Evolutionary conservation across 2,797 vertebrate genomes (phyloP), one percentile per base, ranked within the genome.

Genomic region (Ctenochaetus hawaiiensis): DNA sequence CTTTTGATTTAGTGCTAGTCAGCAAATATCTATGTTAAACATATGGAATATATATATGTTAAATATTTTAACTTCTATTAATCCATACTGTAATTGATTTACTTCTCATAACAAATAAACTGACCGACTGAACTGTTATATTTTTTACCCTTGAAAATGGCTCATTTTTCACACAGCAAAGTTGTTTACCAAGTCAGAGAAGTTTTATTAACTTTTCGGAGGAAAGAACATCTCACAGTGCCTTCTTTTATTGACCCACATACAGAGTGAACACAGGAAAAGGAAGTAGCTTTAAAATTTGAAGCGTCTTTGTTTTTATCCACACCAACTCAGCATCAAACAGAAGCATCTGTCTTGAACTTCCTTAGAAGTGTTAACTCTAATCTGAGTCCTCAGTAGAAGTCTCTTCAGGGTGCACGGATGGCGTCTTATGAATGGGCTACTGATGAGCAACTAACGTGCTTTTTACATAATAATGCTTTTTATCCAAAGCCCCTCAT

Each of bases 401-500:
- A 45, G 53, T 74, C 22, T 72, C 41, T 54, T 54, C 47, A 56
- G 60, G 23, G 4, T 65, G 61, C 53, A 10, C 51, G 67, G 34
- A 69, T 65, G 48, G 67, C 16, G 18, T 70, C 49, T 59, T 68
- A 65, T 84, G 67, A 85, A 80, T 76, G 47, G 66, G 26, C 72
- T 71, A 67, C 64, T 87, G 80, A 87, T 82, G 61, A 81, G 52
- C 54, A 79, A 72, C 77, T 57, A 78, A 51, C 71, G 66, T 71
- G 68, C 30, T 81, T 83, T 87, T 89, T 78, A 77, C 39, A 14
- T 58, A 78, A 68, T 83, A 56, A 12, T 82, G 66, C 34, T 8
- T 73, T 89, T 82, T n/a, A 80, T 82, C 78, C 70, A 82, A 86
- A 85, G 63, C 87, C 60, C 39, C 57, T 87, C 85, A 30, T 88